Conservation (phyloP, 2,888 invertebrate genomes). For the Bruchidius siliquastri region DNA sequence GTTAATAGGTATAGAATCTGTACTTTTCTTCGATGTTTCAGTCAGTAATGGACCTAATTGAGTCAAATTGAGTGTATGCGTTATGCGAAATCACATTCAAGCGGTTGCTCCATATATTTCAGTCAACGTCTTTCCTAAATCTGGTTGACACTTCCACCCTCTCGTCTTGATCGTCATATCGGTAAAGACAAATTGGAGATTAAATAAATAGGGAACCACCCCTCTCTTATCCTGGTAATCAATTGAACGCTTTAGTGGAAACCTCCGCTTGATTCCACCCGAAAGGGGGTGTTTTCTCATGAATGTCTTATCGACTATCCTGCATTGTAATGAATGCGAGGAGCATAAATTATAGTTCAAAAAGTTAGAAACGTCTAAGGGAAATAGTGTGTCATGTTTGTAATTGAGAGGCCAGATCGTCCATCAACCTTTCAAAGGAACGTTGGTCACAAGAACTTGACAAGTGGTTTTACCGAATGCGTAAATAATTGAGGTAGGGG, state of each 20-base stretch:
- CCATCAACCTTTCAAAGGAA: no score
- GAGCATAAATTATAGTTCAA: no score
- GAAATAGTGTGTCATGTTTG: no score
- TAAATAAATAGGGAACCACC: conserved; percentile 18
- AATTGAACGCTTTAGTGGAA: conserved; percentile 16
- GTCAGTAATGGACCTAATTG: no score
- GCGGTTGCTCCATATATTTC: neutral
- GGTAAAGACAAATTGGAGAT: conserved; percentile 18
- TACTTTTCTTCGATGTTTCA: no score
- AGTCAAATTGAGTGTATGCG: no score
- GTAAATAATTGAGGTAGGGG: no score
- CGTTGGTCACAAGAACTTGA: no score
- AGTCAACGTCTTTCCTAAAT: neutral
- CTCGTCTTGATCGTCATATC: neutral
- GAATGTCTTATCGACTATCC: neutral
- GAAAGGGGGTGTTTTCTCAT: conserved; percentile 9
- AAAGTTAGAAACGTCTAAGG: no score
- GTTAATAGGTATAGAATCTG: no score
- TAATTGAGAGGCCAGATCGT: no score
- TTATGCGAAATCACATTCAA: neutral
- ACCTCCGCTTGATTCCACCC: conserved; percentile 12
- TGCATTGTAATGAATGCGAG: neutral
- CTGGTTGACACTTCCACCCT: neutral
- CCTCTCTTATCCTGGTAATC: conserved; percentile 14
- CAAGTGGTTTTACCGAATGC: no score